A percentile compares a stretch with the other conserved stretches of the same genome.
Conservation (phyloP, 1,140 invertebrate species). For the Drosophila trapezifrons region DNA sequence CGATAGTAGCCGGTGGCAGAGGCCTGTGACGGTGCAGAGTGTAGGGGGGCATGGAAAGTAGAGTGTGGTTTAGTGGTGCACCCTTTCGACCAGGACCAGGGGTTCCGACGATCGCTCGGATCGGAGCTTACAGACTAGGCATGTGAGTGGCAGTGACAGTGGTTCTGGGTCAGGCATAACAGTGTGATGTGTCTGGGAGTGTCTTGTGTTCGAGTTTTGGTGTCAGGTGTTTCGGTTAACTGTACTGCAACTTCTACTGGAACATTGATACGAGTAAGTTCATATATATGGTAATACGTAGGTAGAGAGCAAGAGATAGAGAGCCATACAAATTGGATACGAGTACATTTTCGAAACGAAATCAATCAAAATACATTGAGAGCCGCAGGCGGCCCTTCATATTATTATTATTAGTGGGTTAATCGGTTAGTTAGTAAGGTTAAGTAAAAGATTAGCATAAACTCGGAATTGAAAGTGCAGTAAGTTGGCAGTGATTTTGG, state of each 20-base stretch:
- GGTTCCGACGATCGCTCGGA: slow-evolving; percentile 19
- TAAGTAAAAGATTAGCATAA: slow-evolving; percentile 55
- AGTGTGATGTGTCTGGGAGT: slow-evolving; percentile 29
- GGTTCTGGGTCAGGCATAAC: slow-evolving; percentile 32
- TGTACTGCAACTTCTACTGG: slow-evolving; percentile 74
- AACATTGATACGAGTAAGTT: slow-evolving; percentile 59
- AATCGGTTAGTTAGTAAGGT: slow-evolving; percentile 51
- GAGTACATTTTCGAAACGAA: slow-evolving; percentile 56
- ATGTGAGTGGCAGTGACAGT: slow-evolving; percentile 34
- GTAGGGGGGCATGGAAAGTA: slow-evolving; percentile 33
- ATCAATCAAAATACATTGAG: slow-evolving; percentile 53
- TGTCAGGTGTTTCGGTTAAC: slow-evolving; percentile 29
- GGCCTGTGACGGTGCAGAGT: slow-evolving; percentile 38
- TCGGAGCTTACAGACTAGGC: slow-evolving; percentile 52
- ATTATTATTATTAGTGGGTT: slow-evolving; percentile 20
- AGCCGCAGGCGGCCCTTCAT: slow-evolving; percentile 10
- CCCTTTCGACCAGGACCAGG: slow-evolving; percentile 22
- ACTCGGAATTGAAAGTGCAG: slow-evolving; percentile 57
- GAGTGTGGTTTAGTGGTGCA: slow-evolving; percentile 37
- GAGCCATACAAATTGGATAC: slow-evolving; percentile 29
- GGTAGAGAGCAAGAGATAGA: slow-evolving; percentile 40
- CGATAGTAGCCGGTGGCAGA: slow-evolving; percentile 75
- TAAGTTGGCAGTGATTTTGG: slow-evolving; percentile 41
- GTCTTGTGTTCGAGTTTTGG: slow-evolving; percentile 7
- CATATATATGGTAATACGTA: slow-evolving; percentile 46